phyloP scores from a whole-genome alignment of 1,140 invertebrate genomes.

The Anagrus nilaparvatae region DNA sequence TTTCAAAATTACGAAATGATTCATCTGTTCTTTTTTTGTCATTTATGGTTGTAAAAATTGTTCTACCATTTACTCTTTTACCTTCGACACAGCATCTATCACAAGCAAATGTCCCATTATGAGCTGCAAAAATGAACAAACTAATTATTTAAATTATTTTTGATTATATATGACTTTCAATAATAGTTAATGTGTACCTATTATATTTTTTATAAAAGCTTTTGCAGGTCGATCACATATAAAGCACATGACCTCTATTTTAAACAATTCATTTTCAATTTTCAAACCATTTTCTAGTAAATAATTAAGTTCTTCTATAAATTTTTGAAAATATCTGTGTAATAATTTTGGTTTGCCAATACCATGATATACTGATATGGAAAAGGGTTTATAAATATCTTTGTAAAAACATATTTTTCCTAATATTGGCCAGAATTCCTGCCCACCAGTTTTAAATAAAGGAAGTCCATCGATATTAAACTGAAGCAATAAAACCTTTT shows the following conservation, averaged over 20 bases:
- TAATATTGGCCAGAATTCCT: constrained; percentile 5
- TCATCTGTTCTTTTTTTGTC: too few species aligned
- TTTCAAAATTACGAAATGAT: too few species aligned
- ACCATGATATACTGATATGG: background rate
- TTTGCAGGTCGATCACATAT: constrained; percentile 6
- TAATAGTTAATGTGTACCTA: too few species aligned
- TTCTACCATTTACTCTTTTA: too few species aligned
- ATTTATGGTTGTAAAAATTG: too few species aligned
- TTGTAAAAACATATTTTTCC: background rate
- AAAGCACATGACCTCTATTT: background rate
- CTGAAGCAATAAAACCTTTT: background rate
- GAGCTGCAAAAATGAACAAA: too few species aligned
- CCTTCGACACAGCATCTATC: constrained; percentile 4
- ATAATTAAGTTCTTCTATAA: constrained; percentile 1
- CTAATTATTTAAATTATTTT: too few species aligned
- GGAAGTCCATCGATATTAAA: constrained; percentile 4
- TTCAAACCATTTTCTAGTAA: constrained; percentile 1
- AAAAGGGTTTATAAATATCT: background rate
- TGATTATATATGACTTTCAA: too few species aligned
- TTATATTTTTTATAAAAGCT: constrained; percentile 6
- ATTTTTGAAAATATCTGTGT: constrained; percentile 1
- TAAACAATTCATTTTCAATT: background rate
- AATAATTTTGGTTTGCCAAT: background rate
- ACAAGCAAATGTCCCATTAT: constrained; percentile 2
- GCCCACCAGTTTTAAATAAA: background rate